Evolutionary conservation across 1,140 invertebrate genomes (phyloP), one percentile per base, ranked within the genome.

Genomic region (Nasonia longicornis): DNA sequence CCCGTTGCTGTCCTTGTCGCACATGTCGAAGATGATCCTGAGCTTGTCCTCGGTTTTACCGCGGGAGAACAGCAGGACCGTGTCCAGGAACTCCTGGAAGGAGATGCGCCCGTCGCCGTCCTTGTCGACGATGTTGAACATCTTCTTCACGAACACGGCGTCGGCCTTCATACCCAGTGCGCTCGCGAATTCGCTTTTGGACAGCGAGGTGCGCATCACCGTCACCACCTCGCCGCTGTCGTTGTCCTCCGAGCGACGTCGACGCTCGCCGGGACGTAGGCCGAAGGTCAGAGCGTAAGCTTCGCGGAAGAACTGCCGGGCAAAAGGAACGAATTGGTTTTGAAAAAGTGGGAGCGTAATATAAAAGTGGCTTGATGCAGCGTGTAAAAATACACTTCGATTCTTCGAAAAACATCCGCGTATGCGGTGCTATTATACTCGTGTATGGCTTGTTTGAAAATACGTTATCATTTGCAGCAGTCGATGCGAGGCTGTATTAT

Each of bases 81-180:
- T 98, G 86, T 99, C 97, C 26, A 99, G 91, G 89, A 99, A 99
- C 92, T 99, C 98, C 91, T 98, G 97, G 89, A 99, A 99, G 12
- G 97, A 98, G 85, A 99, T 99, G 85, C 97, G 93, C 0, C 98
- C 97, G 89, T 98, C 97, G 69, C 97, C 93, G 89, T 99, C 97
- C 86, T 98, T 98, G 89, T 99, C 98, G 0, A 99, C 97, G 84
- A 99, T 97, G 85, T 98, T 98, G 88, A 99, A 99, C 98, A 99
- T 99, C 91, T 99, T 97, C 84, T 98, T 96, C 0, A 99, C 98
- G 90, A 99, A 99, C 16, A 99, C 95, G 35, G 97, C 98, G 87
- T 98, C 96, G 0, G 96, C 91, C 90, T 97, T 97, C 97, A 99
- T 99, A 26, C 98, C 98, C 6, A 99, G 91, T 0, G 98, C 98